A percentile compares a stretch with the other conserved stretches of the same genome.
These are phyloP conservation scores for Ectemnius continuus DNA, from an alignment of 2,888 invertebrate species.

Conservation along the genomic window DNA sequence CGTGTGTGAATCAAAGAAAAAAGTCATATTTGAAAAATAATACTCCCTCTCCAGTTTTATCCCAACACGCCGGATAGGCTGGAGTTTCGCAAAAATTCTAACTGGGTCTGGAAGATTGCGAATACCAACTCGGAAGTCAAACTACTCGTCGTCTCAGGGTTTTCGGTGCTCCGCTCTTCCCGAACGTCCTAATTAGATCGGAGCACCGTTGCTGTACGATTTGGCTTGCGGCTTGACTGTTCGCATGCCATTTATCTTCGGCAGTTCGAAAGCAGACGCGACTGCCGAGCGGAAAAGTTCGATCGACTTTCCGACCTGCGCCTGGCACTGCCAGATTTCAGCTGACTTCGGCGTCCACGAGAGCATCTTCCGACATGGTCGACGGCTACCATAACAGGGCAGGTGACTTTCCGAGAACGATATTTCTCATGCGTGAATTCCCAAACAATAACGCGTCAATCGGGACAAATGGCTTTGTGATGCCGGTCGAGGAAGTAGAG, in stretches of 20 bases:
- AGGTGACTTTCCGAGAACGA: conserved; percentile 5
- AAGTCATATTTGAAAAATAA: not conserved
- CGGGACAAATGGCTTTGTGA: too few species aligned
- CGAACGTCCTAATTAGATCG: too few species aligned
- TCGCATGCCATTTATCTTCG: too few species aligned
- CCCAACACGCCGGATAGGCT: not conserved
- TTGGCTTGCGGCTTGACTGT: too few species aligned
- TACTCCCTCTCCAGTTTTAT: not conserved
- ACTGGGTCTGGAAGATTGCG: too few species aligned
- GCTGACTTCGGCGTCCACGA: conserved; percentile 35
- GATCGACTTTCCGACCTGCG: conserved; percentile 17
- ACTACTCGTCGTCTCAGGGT: too few species aligned
- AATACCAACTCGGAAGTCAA: too few species aligned
- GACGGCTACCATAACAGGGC: conserved; percentile 4
- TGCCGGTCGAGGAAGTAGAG: too few species aligned
- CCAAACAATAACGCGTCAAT: too few species aligned
- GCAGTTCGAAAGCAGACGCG: conserved; percentile 23
- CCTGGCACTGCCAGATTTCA: conserved; percentile 40
- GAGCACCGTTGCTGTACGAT: too few species aligned
- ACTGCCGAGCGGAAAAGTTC: conserved; percentile 42
- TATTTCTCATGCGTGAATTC: conserved; percentile 16
- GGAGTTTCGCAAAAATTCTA: too few species aligned
- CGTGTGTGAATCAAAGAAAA: not conserved
- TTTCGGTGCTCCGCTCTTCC: too few species aligned
- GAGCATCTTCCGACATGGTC: conserved; percentile 38